Evolutionary conservation across 2,113 vertebrate species (phyloP).

Genomic region (Trachemys scripta): DNA sequence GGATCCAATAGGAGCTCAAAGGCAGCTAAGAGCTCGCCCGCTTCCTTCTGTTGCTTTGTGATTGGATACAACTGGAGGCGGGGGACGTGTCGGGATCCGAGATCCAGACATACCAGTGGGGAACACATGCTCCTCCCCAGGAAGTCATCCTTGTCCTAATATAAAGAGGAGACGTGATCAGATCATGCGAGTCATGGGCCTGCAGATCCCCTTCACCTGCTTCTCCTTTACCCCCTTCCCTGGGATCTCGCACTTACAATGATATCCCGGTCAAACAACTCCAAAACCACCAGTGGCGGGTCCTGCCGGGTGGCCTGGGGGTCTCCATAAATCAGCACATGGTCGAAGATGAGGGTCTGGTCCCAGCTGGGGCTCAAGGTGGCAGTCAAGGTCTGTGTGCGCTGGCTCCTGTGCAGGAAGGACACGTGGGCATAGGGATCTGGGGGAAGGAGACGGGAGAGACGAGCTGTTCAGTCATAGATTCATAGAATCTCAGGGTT

Average conservation of each 20-base stretch:
- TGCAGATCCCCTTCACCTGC: background rate
- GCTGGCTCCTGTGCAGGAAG: slow-evolving; percentile 73
- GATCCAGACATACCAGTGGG: slow-evolving; percentile 70
- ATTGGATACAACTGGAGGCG: slow-evolving; percentile 57
- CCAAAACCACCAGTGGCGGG: slow-evolving; percentile 70
- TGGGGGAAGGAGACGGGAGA: background rate
- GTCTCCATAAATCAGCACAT: slow-evolving; percentile 74
- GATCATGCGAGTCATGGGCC: background rate
- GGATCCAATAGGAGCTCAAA: slow-evolving; percentile 78
- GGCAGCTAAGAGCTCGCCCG: slow-evolving; percentile 71
- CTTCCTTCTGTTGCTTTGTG: background rate
- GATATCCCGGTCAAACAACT: slow-evolving; percentile 65
- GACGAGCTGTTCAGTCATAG: background rate
- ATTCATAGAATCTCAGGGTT: no score
- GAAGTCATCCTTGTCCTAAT: slow-evolving; percentile 62
- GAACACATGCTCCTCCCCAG: slow-evolving; percentile 73
- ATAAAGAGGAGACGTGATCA: background rate
- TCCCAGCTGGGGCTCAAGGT: slow-evolving; percentile 75
- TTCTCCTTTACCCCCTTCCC: background rate
- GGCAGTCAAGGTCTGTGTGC: slow-evolving; percentile 28
- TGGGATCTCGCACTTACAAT: background rate
- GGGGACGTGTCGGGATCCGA: slow-evolving; percentile 10
- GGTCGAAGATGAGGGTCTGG: slow-evolving; percentile 76
- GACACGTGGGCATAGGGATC: slow-evolving; percentile 62
- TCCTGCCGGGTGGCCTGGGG: slow-evolving; percentile 33